Evolutionary conservation across 2,113 vertebrate species (phyloP), one percentile per base, ranked within the genome.

Genomic region (Penelope pileata): DNA sequence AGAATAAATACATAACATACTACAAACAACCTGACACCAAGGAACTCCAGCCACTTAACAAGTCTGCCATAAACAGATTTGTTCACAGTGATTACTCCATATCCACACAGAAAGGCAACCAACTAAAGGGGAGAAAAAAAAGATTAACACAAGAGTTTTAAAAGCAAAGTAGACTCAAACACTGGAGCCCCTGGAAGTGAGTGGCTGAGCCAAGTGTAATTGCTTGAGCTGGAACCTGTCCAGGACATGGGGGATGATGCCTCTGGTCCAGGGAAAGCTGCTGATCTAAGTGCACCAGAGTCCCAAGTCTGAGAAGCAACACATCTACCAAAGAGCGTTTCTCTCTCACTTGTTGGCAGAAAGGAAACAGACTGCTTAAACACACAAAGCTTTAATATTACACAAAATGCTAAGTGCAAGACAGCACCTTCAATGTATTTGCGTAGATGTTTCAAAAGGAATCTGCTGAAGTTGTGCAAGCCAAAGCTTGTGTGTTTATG

Each of bases 121-220:
- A 88, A 19, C 42, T 75, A 77, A 66, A 77, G 60, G 42, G 1
- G 30, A 78, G 93, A 93, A 83, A 74, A 58, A 43, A 43, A 43
- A n/a, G 54, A 89, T 51, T 62, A 91, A 86, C 29, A 81, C 21
- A 72, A n/a, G 22, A 68, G 58, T 11, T 4, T 51, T 89, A 73
- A 96, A 93, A 74, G n/a, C 43, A 79, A 91, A 86, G 29, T 22
- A 84, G 59, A 66, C 26, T 84, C 62, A 83, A 62, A 68, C 24
- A 76, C 6, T 79, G 26, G 67, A 90, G 60, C 11, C 38, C 72
- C 50, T 68, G 34, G 47, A 95, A 94, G 73, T 43, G 72, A 80
- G 68, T 5, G 93, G 70, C 53, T 60, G 60, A 90, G 68, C 51
- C 80, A 59, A 90, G 26, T 3, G 14, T 26, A 95, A 90, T 58